Conservation (phyloP, 2,797 vertebrate genomes). For the Schizopygopsis pylzovi region DNA sequence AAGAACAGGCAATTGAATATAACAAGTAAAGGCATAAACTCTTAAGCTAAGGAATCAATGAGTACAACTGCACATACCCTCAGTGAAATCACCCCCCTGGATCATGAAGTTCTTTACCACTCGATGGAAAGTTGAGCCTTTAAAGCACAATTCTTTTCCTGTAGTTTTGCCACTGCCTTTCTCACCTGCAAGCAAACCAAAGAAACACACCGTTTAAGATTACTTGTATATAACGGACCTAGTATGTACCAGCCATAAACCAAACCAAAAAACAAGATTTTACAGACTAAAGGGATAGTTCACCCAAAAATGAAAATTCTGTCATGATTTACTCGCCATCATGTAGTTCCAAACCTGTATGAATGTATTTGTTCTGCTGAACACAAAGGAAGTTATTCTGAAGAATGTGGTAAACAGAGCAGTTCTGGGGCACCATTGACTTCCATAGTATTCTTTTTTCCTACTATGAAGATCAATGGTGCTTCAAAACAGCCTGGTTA, state of each 20-base stretch:
- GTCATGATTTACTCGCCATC: too few relatives aligned
- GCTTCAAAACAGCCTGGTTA: too few relatives aligned
- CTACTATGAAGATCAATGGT: too few relatives aligned
- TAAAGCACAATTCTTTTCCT: conserved; percentile 96
- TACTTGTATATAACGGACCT: not conserved
- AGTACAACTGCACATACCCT: conserved; percentile 80
- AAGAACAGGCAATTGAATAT: not conserved
- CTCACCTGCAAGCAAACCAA: conserved; percentile 81
- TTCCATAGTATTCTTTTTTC: too few relatives aligned
- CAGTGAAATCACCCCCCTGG: conserved; percentile 99
- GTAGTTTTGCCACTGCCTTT: conserved; percentile 95
- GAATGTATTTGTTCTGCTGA: too few relatives aligned
- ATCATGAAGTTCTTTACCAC: conserved; percentile 99
- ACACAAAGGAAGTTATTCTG: too few relatives aligned
- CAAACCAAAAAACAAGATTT: not conserved
- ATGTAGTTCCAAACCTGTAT: too few relatives aligned
- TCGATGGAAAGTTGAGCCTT: conserved; percentile 98
- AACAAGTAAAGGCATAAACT: not conserved
- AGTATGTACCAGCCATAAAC: not conserved
- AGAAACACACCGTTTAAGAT: not conserved
- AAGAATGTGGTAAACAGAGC: too few relatives aligned
- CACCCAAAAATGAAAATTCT: too few relatives aligned
- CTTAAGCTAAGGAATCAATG: not conserved
- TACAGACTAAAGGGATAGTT: too few relatives aligned
- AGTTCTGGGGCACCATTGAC: too few relatives aligned